Evolutionary conservation across 2,113 vertebrate genomes (phyloP).

Genomic region (Microcebus ravelobensis): DNA sequence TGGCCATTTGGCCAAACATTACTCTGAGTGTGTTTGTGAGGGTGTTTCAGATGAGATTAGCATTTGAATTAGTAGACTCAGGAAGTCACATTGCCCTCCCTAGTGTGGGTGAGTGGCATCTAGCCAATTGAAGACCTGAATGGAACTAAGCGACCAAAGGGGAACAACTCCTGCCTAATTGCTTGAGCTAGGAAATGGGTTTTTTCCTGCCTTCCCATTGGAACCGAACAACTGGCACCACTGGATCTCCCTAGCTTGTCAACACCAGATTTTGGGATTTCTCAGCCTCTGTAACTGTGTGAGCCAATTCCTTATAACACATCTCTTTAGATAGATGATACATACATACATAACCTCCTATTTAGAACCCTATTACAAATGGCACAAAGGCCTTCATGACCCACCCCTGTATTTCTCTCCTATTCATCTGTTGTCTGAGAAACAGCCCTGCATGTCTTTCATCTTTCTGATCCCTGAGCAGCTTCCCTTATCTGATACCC

Average conservation of each 20-base stretch:
- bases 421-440: not conserved
- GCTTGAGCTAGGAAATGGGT: not conserved
- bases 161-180: no score
- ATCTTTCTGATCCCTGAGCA: not conserved
- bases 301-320: not conserved
- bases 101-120: fast-evolving
- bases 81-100: not conserved
- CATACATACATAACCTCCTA: not conserved
- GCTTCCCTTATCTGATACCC: not conserved
- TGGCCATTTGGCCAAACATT: not conserved
- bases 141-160: not conserved
- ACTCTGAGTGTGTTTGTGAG: not conserved
- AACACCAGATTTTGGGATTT: not conserved
- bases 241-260: not conserved
- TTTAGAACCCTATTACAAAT: not conserved
- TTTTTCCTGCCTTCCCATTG: not conserved
- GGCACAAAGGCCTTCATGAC: not conserved
- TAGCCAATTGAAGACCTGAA: not conserved
- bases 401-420: fast-evolving
- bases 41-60: not conserved
- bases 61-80: not conserved
- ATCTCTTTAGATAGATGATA: not conserved
- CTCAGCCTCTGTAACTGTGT: not conserved
- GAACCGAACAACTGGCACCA: not conserved
- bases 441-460: not conserved